phyloP scores from a whole-genome alignment of 2,888 invertebrate species.

The Amphipoea lucens region DNA sequence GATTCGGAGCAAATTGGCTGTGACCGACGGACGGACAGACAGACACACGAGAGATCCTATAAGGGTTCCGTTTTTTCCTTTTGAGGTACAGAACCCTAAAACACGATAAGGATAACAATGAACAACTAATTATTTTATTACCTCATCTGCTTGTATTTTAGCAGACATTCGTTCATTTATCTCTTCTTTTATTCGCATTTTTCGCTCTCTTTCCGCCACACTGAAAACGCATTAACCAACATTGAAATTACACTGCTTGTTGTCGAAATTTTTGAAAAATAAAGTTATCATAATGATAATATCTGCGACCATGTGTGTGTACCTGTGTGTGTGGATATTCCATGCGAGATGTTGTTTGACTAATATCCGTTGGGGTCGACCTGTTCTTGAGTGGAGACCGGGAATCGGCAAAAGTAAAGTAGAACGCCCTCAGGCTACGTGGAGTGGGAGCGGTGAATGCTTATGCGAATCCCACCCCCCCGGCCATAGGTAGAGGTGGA shows the following conservation, averaged over 20 bases:
- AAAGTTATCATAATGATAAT: background rate
- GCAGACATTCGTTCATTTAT: conserved; percentile 74
- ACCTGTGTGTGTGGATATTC: too few species aligned
- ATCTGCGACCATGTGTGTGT: background rate
- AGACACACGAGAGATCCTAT: too few species aligned
- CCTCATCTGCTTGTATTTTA: conserved; percentile 81
- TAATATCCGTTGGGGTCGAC: background rate
- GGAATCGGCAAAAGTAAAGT: background rate
- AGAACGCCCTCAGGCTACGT: background rate
- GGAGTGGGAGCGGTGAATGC: too few species aligned
- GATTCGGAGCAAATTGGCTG: too few species aligned
- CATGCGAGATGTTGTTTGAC: background rate
- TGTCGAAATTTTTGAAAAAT: background rate
- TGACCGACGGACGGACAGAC: too few species aligned
- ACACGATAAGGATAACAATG: background rate
- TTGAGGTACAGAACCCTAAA: too few species aligned
- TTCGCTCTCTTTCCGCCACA: conserved; percentile 76
- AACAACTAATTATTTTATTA: conserved; percentile 54
- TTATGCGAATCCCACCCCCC: too few species aligned
- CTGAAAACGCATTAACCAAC: conserved; percentile 68
- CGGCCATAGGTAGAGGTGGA: too few species aligned
- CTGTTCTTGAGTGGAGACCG: background rate
- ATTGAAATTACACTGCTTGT: background rate
- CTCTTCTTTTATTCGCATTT: conserved; percentile 74
- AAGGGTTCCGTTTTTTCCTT: too few species aligned